Base-by-base conservation (phyloP, 2,797 vertebrate species). In the Alouatta caraya region DNA sequence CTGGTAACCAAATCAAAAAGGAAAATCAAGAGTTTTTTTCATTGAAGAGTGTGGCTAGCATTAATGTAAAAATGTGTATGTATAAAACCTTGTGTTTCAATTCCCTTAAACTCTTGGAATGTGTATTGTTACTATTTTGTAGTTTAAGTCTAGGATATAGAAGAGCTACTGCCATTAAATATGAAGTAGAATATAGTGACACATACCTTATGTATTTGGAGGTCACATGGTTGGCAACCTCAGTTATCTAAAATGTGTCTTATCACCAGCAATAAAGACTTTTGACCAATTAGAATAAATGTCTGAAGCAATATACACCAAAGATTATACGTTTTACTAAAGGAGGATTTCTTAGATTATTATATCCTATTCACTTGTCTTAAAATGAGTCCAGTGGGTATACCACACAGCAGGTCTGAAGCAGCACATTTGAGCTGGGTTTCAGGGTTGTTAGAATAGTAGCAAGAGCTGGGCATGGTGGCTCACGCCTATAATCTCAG, bases 1-100 rank as follows among this genome's bases (percentile, higher is more conserved):
- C 30, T 93, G 55, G 44, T 97, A 78, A 91, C 57, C n/a, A 80
- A 55, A 88, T 91, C 6, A 88, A 44, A 93, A 97, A 93, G 26
- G 37, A 82, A 76, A 89, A 44, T 73, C 22, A 88, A 89, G 73
- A 33, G 39, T 26, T 82, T 89, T 81, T 97, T 76, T 88, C 15
- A 37, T 19, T 80, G 44, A 97, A 72, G 7, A 90, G 6, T 64
- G 39, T 83, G 81, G 55, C 59, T 83, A 67, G 30, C 3, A 0
- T 59, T 82, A 59, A 57, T 57, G 21, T 57, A 28, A 59, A 59
- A 59, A 59, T 42, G 37, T 59, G 2, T 59, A 19, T 84, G 30
- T 37, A 0, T 26, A 84, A 92, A 90, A 61, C 52, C 10, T 90
- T 70, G 22, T 46, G 15, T 79, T 96, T 90, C n/a, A 64, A 1